Evolutionary conservation across 1,140 invertebrate genomes (phyloP), one percentile per base, ranked within the genome.

Genomic region (Drosophila hydei): DNA sequence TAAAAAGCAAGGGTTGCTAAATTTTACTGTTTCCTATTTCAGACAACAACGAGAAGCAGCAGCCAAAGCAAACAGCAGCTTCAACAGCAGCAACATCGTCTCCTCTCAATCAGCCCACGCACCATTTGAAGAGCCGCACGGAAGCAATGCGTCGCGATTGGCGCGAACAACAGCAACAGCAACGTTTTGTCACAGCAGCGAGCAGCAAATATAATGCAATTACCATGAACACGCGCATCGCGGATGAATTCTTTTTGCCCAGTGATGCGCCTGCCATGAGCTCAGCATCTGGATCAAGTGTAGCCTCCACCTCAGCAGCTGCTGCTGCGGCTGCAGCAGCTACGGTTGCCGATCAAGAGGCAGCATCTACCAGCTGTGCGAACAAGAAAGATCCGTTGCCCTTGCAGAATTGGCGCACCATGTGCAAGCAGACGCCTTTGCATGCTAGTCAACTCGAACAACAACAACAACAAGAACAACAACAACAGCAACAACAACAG

Each of bases 181-280:
- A 47, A 8, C 79, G 76, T 0, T 85, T 70, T 16, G 6, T 63
- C 0, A 79, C 76, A 0, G 76, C 68, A 0, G 72, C 68, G 4
- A 69, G 68, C 0, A 27, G 50, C 0, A 56, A 55, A 1, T 51
- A 47, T n/a, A 55, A 71, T 16, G 30, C 36, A 5, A 79, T 80
- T 1, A 87, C 80, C 12, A 80, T 85, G 69, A 85, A 80, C 14
- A 71, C 81, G 0, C 12, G 59, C 6, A 50, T 87, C 18, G 12
- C 58, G 8, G 61, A 87, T 0, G 73, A 80, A 2, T 85, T 85
- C 18, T 19, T 68, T 1, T 38, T 47, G 18, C 62, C 80, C 5
- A 5, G 45, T 0, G 18, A 0, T 18, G 14, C 14, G 14, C 11
- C 54, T 12, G 47, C 2, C 9, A 23, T 4, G 1, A 12, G 11